Evolutionary conservation across 2,888 invertebrate genomes (phyloP), one percentile per base, ranked within the genome.

Genomic region (Drosophila niveifrons): DNA sequence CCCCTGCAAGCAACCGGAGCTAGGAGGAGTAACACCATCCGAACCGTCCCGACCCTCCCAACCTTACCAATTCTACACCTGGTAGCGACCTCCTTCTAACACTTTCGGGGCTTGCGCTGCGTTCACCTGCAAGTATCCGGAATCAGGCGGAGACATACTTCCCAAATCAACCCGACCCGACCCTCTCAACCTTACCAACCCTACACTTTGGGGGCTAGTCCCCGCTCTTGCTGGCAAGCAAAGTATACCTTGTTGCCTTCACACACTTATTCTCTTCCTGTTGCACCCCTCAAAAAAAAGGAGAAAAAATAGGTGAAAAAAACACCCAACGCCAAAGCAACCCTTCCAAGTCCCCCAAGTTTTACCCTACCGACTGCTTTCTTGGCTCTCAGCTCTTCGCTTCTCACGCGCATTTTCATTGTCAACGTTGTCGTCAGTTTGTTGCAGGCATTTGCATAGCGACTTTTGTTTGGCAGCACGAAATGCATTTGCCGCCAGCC

Each of bases 211-310:
- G 39, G 13, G 39, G 8, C 39, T 36, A 7, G 31, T 3, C 31
- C 31, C 31, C 31, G 2, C 39, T 4, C 8, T 39, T 58, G 61
- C 62, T 73, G 62, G 58, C 74, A 52, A 53, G 53, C 47, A 41
- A 69, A 78, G 66, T 65, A 65, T 70, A 70, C 66, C 72, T 76
- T 63, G 67, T 61, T 63, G 52, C 56, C 48, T 17, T 23, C 44
- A 47, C 57, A 47, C 57, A 36, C 52, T 34, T 43, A 10, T 18
- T 10, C 41, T 15, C 31, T 39, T 51, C 51, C 57, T 43, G 57
- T 36, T 50, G 53, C 48, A 39, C 8, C 18, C 15, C n/a, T 2
- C 28, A 6, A 10, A 15, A 41, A 36, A 44, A 52, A 31, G 1
- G 6, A 6, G 9, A 15, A 6, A 15, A 48, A 31, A 4, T 29